Base-by-base conservation (phyloP, 2,113 vertebrate species). In the Muntiacus muntjak region DNA sequence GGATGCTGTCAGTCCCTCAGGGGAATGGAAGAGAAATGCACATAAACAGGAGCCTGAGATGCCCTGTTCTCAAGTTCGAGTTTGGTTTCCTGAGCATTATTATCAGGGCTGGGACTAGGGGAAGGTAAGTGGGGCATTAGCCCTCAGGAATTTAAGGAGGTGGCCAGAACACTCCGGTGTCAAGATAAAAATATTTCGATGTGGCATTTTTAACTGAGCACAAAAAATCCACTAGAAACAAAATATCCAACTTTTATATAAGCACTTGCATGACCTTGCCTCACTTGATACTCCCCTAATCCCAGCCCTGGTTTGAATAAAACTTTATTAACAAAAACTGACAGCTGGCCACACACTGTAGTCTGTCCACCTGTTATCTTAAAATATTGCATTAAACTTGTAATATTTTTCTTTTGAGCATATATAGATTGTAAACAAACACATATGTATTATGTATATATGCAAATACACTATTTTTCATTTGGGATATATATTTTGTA, bases 251-350 rank as follows among this genome's bases (percentile, higher is more conserved):
- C 14, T 19, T 83, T 78, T 12, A 78, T 14, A 12, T 11, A 43
- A 86, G 91, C 2, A 79, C 9, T 28, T 43, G 28, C 11, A 33
- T 11, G 43, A 79, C 40, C 17, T 16, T 62, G 52, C 16, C 47
- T 52, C 14, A 8, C n/a, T 57, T 25, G 28, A 8, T 23, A 6
- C 25, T 60, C 50, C 50, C 33, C 58, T 87, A 58, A 83, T 9
- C 14, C 28, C 4, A 1, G 62, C n/a, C 30, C 45, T 55, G 2
- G 1, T 86, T 82, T 28, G 12, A 85, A 85, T 85, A 94, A 97
- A 94, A 89, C 52, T 85, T 54, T 84, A 91, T 89, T 88, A 40
- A 96, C 30, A 95, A 85, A 89, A 89, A 81, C 64, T 94, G 57
- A 50, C n/a, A 58, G 57, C 43, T 1, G 2, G 43, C 7, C 62